Evolutionary conservation across 1,140 invertebrate genomes (phyloP), one percentile per base, ranked within the genome.

Genomic region (Pogonomyrmex barbatus): DNA sequence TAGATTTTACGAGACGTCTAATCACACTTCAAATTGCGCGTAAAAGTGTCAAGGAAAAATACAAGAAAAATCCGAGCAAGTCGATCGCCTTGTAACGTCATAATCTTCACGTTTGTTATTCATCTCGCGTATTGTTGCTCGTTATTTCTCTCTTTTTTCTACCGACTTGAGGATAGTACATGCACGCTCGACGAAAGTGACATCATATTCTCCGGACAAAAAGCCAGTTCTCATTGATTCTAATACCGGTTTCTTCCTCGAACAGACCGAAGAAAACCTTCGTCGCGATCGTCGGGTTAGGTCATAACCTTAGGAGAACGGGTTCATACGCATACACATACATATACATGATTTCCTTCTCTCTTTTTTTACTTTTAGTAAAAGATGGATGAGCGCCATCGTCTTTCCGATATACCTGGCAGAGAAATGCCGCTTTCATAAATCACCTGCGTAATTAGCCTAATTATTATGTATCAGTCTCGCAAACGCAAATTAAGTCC

Each of bases 191-290:
- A 70, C 63, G 77, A 81, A 81, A 81, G 63, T 81, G 77, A 81
- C 77, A 70, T 68, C 77, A 70, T 81, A 70, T 81, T 68, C 77
- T 45, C 2, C 62, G 36, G 47, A 50, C 77, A 68, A 68, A 68
- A 50, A 68, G 77, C 63, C 77, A 81, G 45, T 81, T 81, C 47
- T 81, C 62, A 68, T 76, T 76, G 58, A 83, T 60, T 76, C 73
- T 85, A 33, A 78, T 76, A 63, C 82, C 70, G 70, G 70, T 85
- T 75, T 85, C 45, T 24, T 58, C 47, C 71, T 65, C 68, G 33
- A 12, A 5, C 42, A 30, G 62, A 8, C 39, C 36, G 50, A 8
- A 45, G 77, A 81, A 81, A 81, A 81, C 50, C 77, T 81, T 81
- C 77, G 63, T 14, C 12, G 47, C 77, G 65, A 68, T 68, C 77